phyloP scores from a whole-genome alignment of 2,797 vertebrate genomes.

The Toxotes lorentzi region DNA sequence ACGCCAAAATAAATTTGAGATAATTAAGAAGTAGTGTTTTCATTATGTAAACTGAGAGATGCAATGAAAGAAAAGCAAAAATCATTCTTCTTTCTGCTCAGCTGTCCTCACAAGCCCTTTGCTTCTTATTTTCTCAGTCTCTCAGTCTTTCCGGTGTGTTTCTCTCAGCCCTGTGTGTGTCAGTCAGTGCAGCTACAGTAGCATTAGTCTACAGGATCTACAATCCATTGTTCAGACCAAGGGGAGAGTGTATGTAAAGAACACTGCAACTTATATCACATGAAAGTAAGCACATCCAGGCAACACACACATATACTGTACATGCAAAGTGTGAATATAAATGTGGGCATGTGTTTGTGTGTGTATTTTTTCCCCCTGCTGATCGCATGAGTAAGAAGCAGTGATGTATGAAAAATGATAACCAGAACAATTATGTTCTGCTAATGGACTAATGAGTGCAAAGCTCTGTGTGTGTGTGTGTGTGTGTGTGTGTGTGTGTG shows the following conservation, averaged over 20 bases:
- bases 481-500: background rate
- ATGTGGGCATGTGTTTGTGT: constrained; percentile 12
- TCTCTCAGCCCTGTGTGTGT: background rate
- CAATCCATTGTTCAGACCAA: background rate
- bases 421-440: constrained; percentile 46
- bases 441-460: constrained; percentile 56
- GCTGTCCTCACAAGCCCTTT: background rate
- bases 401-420: constrained; percentile 55
- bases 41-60: background rate
- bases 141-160: background rate
- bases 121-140: background rate
- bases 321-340: background rate
- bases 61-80: background rate
- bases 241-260: background rate
- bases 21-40: background rate
- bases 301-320: background rate
- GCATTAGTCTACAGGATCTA: background rate
- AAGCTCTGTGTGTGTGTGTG: constrained; percentile 4
- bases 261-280: background rate
- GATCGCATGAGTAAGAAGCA: constrained; percentile 27
- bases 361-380: background rate
- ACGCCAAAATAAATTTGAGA: background rate
- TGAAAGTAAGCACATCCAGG: constrained; percentile 10
- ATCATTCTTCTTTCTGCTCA: background rate
- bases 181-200: background rate